These are phyloP conservation scores for Danio albolineatus DNA, from an alignment of 2,797 vertebrate species.

Conservation along the genomic window DNA sequence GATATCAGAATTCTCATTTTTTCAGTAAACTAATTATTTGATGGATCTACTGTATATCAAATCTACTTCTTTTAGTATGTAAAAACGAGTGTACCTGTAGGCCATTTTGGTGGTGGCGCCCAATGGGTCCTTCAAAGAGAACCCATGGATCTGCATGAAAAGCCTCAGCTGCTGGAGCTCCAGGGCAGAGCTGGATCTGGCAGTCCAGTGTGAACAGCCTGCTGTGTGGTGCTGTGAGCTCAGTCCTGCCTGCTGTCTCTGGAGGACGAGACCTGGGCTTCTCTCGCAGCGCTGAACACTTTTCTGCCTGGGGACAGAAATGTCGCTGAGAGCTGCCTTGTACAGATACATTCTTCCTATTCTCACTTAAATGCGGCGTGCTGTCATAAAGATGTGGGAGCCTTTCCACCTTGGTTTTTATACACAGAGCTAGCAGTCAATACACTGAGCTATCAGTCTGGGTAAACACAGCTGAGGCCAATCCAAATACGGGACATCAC, in stretches of 20 bases:
- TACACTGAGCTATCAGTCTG: slow-evolving; percentile 2
- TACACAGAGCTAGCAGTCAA: background rate
- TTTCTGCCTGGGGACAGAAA: slow-evolving; percentile 69
- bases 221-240: slow-evolving; percentile 59
- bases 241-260: slow-evolving; percentile 64
- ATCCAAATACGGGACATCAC: slow-evolving; percentile 44
- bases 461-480: slow-evolving; percentile 32
- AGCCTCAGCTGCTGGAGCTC: slow-evolving; percentile 60
- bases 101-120: slow-evolving; percentile 63
- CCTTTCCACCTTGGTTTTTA: slow-evolving; percentile 11
- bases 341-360: slow-evolving; percentile 69
- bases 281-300: slow-evolving; percentile 66
- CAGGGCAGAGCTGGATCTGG: slow-evolving; percentile 54
- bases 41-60: too few relatives aligned
- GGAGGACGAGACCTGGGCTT: slow-evolving; percentile 61
- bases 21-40: too few relatives aligned
- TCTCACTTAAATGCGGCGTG: background rate
- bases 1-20: too few relatives aligned
- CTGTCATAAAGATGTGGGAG: background rate
- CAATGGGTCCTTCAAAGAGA: slow-evolving; percentile 55
- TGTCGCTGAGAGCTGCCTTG: slow-evolving; percentile 72
- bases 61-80: too few relatives aligned
- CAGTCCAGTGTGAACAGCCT: slow-evolving; percentile 58
- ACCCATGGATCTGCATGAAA: slow-evolving; percentile 57
- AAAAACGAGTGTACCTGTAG: slow-evolving; percentile 69